Conservation (phyloP, 2,888 invertebrate species). For the Amphipyra tragopoginis region DNA sequence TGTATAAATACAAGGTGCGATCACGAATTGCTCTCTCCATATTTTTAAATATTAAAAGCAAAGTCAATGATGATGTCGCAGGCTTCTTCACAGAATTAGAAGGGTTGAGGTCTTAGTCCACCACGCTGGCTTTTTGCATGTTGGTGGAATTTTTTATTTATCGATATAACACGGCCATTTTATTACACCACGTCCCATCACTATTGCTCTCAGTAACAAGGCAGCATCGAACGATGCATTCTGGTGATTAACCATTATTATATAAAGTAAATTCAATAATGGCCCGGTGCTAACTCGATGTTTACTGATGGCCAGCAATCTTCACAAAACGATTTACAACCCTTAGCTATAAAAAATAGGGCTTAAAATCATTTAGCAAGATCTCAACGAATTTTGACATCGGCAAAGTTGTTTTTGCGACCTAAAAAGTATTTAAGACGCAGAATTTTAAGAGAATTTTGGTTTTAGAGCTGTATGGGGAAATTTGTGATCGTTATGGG, state of each 20-base stretch:
- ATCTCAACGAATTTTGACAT: constrained; percentile 56
- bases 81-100: too few species aligned
- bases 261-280: constrained; percentile 90
- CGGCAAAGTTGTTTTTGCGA: constrained; percentile 52
- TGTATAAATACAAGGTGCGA: too few species aligned
- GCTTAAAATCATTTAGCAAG: constrained; percentile 58
- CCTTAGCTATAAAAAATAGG: constrained; percentile 57
- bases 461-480: constrained; percentile 30
- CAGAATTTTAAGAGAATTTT: constrained; percentile 29
- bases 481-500: constrained; percentile 60
- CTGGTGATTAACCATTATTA: constrained; percentile 89
- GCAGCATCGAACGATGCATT: constrained; percentile 86
- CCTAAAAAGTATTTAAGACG: constrained; percentile 50
- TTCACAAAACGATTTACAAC: constrained; percentile 55
- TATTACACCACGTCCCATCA: constrained; percentile 52
- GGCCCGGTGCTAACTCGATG: constrained; percentile 83
- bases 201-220: constrained; percentile 82
- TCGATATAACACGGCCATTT: constrained; percentile 16
- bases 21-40: too few species aligned
- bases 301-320: constrained; percentile 77
- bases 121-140: too few species aligned
- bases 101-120: too few species aligned
- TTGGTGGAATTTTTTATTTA: neutral
- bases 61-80: too few species aligned
- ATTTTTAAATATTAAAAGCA: too few species aligned